phyloP scores from a whole-genome alignment of 2,113 vertebrate genomes.

The Rhombomys opimus region DNA sequence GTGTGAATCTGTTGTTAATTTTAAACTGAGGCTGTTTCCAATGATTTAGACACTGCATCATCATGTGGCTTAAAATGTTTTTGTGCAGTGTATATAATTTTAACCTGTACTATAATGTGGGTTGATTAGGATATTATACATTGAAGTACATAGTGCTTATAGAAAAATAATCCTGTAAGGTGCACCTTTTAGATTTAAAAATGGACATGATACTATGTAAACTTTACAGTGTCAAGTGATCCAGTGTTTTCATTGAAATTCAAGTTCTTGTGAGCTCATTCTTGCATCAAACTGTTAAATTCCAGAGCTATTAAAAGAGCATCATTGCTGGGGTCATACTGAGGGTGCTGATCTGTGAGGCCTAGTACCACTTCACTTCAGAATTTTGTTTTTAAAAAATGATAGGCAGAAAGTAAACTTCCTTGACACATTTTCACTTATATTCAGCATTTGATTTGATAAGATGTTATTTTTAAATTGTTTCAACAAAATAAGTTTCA shows the following conservation, averaged over 20 bases:
- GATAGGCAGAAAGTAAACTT: background rate
- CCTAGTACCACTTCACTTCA: background rate
- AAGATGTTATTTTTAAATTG: background rate
- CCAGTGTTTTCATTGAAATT: background rate
- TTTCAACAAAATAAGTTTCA: constrained; percentile 18
- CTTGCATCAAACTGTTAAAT: background rate
- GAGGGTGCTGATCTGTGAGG: no score
- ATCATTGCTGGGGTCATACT: background rate
- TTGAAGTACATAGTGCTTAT: background rate
- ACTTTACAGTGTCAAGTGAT: background rate
- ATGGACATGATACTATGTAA: background rate
- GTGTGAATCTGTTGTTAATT: background rate
- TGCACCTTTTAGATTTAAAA: constrained; percentile 1
- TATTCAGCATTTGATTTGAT: background rate
- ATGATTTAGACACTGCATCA: background rate
- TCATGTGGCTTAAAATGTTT: background rate
- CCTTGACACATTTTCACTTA: background rate
- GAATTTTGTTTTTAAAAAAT: background rate
- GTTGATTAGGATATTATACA: constrained; percentile 20
- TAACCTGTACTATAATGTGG: background rate
- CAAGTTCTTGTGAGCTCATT: background rate
- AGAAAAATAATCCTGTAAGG: background rate
- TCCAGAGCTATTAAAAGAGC: background rate
- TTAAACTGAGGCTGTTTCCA: constrained; percentile 11
- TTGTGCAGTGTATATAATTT: constrained; percentile 12